These are phyloP conservation scores for Autographa pulchrina DNA, from an alignment of 2,888 invertebrate species.

Conservation along the genomic window DNA sequence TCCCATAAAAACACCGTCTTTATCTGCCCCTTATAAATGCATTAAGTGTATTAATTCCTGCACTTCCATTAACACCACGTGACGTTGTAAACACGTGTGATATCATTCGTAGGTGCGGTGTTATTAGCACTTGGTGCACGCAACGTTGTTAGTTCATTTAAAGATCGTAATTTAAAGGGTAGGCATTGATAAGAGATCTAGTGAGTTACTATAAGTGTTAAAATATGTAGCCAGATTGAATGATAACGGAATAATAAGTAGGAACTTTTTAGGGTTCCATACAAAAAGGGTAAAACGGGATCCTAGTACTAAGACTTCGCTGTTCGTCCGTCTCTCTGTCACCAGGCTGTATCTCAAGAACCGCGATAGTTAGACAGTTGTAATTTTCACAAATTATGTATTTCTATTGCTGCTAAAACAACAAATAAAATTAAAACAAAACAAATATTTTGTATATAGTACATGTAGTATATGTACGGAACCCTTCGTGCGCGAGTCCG, in stretches of 20 bases:
- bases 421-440: too few species aligned
- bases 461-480: too few species aligned
- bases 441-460: too few species aligned
- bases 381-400: too few species aligned
- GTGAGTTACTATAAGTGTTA: neutral
- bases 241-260: neutral
- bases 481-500: too few species aligned
- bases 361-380: too few species aligned
- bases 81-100: conserved; percentile 11
- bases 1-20: conserved; percentile 1
- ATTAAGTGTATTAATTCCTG: conserved; percentile 9
- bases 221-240: neutral
- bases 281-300: too few species aligned
- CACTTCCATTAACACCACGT: conserved; percentile 4
- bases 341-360: too few species aligned
- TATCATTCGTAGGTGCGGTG: conserved; percentile 35
- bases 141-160: conserved; percentile 29
- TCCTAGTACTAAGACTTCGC: too few species aligned
- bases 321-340: too few species aligned
- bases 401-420: too few species aligned
- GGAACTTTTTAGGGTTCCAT: too few species aligned
- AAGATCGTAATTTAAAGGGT: conserved; percentile 27
- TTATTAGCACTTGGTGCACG: conserved; percentile 19
- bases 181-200: neutral
- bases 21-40: neutral